These are phyloP conservation scores for Cetoscarus ocellatus DNA, from an alignment of 2,797 vertebrate species.

Conservation along the genomic window DNA sequence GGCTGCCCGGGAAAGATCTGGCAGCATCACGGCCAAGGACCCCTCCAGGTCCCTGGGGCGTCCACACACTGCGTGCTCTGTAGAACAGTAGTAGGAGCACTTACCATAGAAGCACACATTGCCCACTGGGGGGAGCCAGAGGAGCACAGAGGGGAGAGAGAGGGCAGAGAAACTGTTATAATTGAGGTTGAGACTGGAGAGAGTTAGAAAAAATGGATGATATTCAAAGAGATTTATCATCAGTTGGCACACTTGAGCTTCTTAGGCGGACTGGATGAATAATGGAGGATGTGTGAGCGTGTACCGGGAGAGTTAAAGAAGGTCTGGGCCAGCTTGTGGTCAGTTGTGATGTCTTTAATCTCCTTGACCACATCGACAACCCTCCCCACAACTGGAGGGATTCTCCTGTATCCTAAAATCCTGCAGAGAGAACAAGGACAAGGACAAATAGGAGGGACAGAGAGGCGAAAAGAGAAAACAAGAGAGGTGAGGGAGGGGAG, in stretches of 20 bases:
- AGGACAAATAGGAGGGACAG: not conserved
- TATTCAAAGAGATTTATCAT: conserved; percentile 20
- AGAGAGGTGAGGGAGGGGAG: not conserved
- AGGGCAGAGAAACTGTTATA: not conserved
- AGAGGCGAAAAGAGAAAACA: not conserved
- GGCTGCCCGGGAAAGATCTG: conserved; percentile 83
- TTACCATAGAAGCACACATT: conserved; percentile 90
- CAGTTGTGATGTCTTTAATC: conserved; percentile 86
- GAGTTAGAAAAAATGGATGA: conserved; percentile 12
- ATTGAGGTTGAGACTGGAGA: conserved; percentile 9
- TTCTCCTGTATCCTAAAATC: conserved; percentile 88
- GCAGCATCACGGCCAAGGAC: conserved; percentile 89
- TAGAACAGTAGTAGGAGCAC: conserved; percentile 93
- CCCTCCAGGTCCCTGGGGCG: conserved; percentile 85
- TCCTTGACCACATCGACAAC: conserved; percentile 87
- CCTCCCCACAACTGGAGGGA: conserved; percentile 87
- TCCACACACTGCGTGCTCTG: conserved; percentile 90
- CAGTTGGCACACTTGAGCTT: not conserved
- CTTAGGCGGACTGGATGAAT: conserved; percentile 13
- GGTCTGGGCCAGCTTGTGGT: conserved; percentile 86
- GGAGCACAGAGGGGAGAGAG: conserved; percentile 16
- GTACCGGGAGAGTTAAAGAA: conserved; percentile 90
- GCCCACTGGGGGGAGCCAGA: conserved; percentile 82
- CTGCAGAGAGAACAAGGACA: conserved; percentile 61
- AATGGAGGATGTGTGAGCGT: conserved; percentile 17